These are phyloP conservation scores for Orchestia grillus DNA, from an alignment of 1,140 invertebrate genomes.

Conservation along the genomic window DNA sequence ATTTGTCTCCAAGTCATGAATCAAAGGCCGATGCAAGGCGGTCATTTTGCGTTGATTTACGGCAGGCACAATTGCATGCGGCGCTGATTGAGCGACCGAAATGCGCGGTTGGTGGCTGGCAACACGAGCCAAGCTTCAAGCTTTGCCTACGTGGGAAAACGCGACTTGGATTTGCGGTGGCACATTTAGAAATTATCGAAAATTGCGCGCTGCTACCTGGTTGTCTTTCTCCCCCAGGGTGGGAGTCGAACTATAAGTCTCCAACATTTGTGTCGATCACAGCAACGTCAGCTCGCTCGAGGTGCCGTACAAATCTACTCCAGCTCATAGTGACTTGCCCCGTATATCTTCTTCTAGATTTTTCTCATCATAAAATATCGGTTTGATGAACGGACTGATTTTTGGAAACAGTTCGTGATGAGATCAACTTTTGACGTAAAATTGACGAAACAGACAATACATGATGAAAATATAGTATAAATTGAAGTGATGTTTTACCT, in stretches of 20 bases:
- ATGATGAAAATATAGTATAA: background rate
- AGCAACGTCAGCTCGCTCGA: background rate
- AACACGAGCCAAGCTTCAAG: background rate
- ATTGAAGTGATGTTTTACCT: background rate
- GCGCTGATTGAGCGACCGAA: constrained; percentile 1
- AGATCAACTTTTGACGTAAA: background rate
- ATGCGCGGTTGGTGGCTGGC: background rate
- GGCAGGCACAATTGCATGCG: background rate
- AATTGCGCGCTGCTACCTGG: background rate
- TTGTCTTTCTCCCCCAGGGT: background rate
- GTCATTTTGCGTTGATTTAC: constrained; percentile 38
- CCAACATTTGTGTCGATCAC: background rate
- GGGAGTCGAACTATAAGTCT: background rate
- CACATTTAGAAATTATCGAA: background rate
- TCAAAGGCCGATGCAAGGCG: constrained; percentile 38
- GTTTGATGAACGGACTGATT: background rate
- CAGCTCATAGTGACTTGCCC: background rate
- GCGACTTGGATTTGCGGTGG: background rate
- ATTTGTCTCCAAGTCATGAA: constrained; percentile 49
- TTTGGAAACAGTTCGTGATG: background rate
- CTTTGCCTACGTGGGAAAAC: background rate
- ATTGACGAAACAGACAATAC: background rate
- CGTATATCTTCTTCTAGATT: background rate
- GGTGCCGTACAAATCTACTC: background rate
- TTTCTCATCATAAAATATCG: background rate